Evolutionary conservation across 2,797 vertebrate species (phyloP), one percentile per base, ranked within the genome.

Genomic region (Sciurus vulgaris): DNA sequence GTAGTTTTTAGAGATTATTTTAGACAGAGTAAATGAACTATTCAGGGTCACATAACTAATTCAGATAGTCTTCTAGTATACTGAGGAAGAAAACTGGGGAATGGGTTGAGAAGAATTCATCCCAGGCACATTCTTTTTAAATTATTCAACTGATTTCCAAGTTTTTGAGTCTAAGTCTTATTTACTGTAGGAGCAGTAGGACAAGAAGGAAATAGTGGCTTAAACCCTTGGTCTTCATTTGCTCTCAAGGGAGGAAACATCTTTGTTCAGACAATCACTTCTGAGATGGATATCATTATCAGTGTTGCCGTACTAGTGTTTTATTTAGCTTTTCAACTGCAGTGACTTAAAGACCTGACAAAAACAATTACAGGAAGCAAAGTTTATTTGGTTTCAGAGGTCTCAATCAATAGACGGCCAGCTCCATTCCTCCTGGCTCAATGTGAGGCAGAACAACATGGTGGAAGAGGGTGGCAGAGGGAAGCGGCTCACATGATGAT

Each of bases 101-200:
- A 59, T 79, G 24, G 15, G 24, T 89, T 26, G 15, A 20, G n/a
- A 28, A 79, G 78, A n/a, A 73, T 35, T 56, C 84, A 15, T 51
- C 51, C 7, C 17, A 67, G 35, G 49, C 33, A 70, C 10, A 63
- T 10, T 88, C 11, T 79, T 74, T 77, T 54, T 83, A 35, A 85
- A 93, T 79, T 73, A 85, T 20, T 17, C 49, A 69, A 65, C 59
- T 17, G 89, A 14, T 88, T 89, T 77, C 35, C 89, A 96, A 92
- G 35, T 47, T 47, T 7, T 47, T 47, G 44, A 47, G 44, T 47
- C 44, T 7, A 47, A 47, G 44, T 61, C 26, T 56, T 96, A 83
- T 35, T 77, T 89, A 44, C 33, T 67, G 28, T 88, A 35, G 35
- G 72, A 67, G 10, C 67, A 78, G 70, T 87, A 73, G 84, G 49